phyloP scores from a whole-genome alignment of 53 echinoderm and acorn worm species.

The Mesocentrotus franciscanus region DNA sequence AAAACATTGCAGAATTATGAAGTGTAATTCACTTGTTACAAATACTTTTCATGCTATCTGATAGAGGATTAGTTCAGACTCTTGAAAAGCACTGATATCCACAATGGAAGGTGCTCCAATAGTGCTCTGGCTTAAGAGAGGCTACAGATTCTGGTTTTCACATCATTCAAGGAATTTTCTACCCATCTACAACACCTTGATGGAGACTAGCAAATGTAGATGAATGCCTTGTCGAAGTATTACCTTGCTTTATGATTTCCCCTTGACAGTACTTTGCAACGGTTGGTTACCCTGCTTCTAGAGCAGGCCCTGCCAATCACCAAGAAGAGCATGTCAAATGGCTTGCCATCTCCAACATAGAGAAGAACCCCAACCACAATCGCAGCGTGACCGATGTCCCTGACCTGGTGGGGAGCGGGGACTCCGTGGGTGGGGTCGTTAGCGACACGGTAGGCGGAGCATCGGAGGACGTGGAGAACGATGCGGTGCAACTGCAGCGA shows the following conservation, averaged over 20 bases:
- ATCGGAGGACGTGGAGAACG: slow-evolving; percentile 73
- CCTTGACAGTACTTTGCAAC: slow-evolving; percentile 95
- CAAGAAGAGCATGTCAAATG: slow-evolving; percentile 82
- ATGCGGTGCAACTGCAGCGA: slow-evolving; percentile 91
- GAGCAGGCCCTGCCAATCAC: slow-evolving; percentile 30
- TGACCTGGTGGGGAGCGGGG: slow-evolving; percentile 97
- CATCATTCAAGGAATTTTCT: no score
- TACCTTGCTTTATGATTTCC: neutral
- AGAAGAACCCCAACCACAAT: slow-evolving; percentile 76
- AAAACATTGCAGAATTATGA: no score
- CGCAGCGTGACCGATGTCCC: slow-evolving; percentile 80
- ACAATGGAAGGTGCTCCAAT: no score
- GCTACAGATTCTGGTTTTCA: no score
- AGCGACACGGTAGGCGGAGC: slow-evolving; percentile 95
- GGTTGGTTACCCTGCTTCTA: slow-evolving; percentile 82
- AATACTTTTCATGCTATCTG: no score
- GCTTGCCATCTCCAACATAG: slow-evolving; percentile 90
- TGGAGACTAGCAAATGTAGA: no score
- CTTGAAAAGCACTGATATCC: no score
- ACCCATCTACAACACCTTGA: no score
- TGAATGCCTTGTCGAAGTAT: neutral
- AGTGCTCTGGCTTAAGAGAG: no score
- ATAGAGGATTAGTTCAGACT: no score
- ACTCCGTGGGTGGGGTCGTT: slow-evolving; percentile 98
- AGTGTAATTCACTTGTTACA: no score